Evolutionary conservation across 2,888 invertebrate genomes (phyloP).

Genomic region (Ormyrus thymus): DNA sequence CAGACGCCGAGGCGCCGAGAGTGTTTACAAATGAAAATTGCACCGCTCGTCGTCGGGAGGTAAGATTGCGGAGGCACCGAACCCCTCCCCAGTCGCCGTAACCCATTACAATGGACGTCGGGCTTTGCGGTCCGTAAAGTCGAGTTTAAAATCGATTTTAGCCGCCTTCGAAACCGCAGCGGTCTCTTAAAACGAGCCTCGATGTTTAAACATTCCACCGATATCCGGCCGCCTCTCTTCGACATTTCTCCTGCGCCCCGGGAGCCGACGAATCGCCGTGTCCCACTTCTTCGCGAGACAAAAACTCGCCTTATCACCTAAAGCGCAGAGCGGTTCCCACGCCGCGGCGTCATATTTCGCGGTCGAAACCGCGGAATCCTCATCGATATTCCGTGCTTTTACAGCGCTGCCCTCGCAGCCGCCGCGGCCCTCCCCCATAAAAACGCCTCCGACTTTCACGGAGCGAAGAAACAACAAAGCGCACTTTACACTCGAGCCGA

Average conservation of each 20-base stretch:
- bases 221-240: too few relatives aligned
- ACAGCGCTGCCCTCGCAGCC: too few relatives aligned
- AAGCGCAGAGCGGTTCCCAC: too few relatives aligned
- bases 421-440: too few relatives aligned
- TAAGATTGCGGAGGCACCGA: neutral
- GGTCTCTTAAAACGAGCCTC: neutral
- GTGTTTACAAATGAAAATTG: too few relatives aligned
- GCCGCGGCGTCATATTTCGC: too few relatives aligned
- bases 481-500: conserved; percentile 23
- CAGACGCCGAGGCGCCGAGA: too few relatives aligned
- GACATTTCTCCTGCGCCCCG: too few relatives aligned
- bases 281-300: neutral
- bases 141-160: conserved; percentile 30
- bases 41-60: neutral
- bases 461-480: conserved; percentile 4
- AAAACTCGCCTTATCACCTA: too few relatives aligned
- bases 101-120: neutral
- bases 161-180: neutral
- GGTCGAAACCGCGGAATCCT: too few relatives aligned
- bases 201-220: conserved; percentile 10
- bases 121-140: conserved; percentile 22
- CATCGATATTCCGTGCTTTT: too few relatives aligned
- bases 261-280: too few relatives aligned
- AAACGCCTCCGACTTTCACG: neutral
- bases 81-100: neutral